These are phyloP conservation scores for Nerophis lumbriciformis DNA, from an alignment of 2,113 vertebrate species.

Conservation along the genomic window DNA sequence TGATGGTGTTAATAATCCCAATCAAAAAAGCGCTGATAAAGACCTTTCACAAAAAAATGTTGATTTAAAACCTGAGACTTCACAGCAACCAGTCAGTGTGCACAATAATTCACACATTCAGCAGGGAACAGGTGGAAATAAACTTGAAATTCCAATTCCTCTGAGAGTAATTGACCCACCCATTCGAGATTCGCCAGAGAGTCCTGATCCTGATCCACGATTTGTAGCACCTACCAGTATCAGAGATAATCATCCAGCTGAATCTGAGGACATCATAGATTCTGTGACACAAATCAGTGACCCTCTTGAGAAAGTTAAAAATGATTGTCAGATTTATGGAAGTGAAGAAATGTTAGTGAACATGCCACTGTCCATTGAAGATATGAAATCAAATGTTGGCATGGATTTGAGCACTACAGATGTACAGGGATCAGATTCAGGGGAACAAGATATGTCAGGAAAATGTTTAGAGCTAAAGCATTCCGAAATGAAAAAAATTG, in stretches of 20 bases:
- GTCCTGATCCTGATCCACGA: constrained; percentile 64
- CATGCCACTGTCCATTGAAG: background rate
- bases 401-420: constrained; percentile 3
- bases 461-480: background rate
- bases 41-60: constrained; percentile 15
- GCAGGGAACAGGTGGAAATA: constrained; percentile 23
- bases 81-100: constrained; percentile 14
- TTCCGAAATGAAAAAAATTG: background rate
- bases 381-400: constrained; percentile 12
- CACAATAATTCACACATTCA: constrained; percentile 1
- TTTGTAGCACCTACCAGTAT: constrained; percentile 36
- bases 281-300: background rate
- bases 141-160: constrained; percentile 53
- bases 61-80: constrained; percentile 37
- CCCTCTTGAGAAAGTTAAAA: constrained; percentile 24
- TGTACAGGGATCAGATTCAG: constrained; percentile 5
- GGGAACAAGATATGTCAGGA: constrained; percentile 4
- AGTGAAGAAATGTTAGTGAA: constrained; percentile 11
- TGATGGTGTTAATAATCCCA: background rate
- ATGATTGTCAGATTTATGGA: constrained; percentile 6
- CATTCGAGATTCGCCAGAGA: constrained; percentile 63
- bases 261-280: constrained; percentile 19
- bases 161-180: constrained; percentile 61
- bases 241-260: constrained; percentile 22
- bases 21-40: constrained; percentile 16